Conservation (phyloP, 2,888 invertebrate genomes). For the Formica aserva region DNA sequence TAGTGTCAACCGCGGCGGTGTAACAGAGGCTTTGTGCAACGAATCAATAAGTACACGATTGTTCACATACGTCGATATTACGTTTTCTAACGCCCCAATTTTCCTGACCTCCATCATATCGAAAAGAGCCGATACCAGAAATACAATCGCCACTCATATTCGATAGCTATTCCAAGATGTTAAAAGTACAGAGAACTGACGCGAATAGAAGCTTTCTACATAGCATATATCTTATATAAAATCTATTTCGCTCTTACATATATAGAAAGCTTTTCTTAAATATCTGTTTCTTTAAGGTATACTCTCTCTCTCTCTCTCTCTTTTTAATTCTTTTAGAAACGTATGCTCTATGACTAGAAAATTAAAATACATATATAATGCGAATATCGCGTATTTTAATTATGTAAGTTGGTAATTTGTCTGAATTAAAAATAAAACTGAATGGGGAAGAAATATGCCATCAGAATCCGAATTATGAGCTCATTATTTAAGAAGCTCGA, state of each 20-base stretch:
- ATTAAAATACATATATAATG: not conserved
- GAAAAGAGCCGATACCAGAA: conserved; percentile 33
- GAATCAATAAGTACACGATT: conserved; percentile 30
- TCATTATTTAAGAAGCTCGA: conserved; percentile 12
- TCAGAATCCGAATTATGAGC: not conserved
- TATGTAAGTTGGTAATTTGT: not conserved
- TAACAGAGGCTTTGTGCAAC: conserved; percentile 43
- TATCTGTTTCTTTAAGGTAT: not conserved
- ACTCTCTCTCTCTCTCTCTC: not conserved
- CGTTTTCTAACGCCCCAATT: conserved; percentile 53
- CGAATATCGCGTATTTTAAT: not conserved
- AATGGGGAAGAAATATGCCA: not conserved
- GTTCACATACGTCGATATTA: conserved; percentile 33
- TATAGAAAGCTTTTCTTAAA: conserved; percentile 7
- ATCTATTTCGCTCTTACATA: not conserved
- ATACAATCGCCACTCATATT: conserved; percentile 32
- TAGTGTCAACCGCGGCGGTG: conserved; percentile 51
- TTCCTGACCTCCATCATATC: conserved; percentile 48
- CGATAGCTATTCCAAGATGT: conserved; percentile 29
- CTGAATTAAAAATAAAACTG: not conserved
- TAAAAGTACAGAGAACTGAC: conserved; percentile 36
- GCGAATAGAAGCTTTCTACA: conserved; percentile 8
- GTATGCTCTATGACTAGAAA: too few species aligned
- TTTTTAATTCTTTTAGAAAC: not conserved
- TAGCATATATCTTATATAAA: not conserved